Base-by-base conservation (phyloP, 1,140 invertebrate species). In the Drosophila sechellia region DNA sequence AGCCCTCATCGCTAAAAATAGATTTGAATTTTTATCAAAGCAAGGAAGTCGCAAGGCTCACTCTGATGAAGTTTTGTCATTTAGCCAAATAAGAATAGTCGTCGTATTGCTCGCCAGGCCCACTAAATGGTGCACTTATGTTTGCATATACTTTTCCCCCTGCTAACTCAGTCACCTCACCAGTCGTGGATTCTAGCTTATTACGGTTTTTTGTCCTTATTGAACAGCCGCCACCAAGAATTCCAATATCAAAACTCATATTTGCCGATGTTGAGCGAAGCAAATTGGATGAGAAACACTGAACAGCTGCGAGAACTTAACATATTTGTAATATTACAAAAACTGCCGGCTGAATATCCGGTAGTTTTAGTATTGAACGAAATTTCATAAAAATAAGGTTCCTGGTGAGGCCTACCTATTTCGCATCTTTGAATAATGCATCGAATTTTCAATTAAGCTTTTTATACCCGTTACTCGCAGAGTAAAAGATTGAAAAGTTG, bases 1-100 rank as follows among this genome's bases (percentile, higher is more conserved):
- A 59, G 57, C 75, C 74, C 72, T 55, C 57, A 63, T n/a, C 40
- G 45, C 57, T 43, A 43, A 73, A 76, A 76, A 58, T 61, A 54
- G 68, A 76, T 66, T 13, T 55, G 50, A 76, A 76, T 56, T 70
- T 55, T 46, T 77, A 77, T 69, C 60, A 77, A 64, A 52, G 56
- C 27, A 70, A 59, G 56, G 60, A 52, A 65, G 66, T 72, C 80
- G 71, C 68, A 66, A 64, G 60, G 61, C 70, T 79, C 76, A 83
- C 83, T 71, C 77, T 79, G 89, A 89, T 87, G 76, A 71, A 74
- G 60, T 86, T 86, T 87, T 86, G 83, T 86, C 83, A 83, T 83
- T 87, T 89, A 45, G 53, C 60, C 48, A 61, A 79, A 59, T 1
- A 45, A 45, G 8, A 8, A 10, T 1, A 25, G 39, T 20, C 13